These are phyloP conservation scores for Nematopogon swammerdamellus DNA, from an alignment of 2,888 invertebrate species.

Conservation along the genomic window DNA sequence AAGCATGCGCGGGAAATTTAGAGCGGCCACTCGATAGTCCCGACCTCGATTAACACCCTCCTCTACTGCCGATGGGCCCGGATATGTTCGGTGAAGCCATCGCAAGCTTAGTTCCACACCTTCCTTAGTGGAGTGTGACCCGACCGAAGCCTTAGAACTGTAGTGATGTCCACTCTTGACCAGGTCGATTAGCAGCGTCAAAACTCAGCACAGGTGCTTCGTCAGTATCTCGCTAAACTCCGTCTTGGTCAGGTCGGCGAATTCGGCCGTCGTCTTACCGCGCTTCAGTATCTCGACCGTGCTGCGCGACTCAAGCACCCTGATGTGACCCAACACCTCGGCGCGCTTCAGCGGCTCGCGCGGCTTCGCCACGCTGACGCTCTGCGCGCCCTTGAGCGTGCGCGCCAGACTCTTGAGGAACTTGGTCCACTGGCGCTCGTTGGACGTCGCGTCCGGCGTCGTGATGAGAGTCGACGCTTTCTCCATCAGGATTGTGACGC, in stretches of 20 bases:
- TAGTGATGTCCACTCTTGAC: too few relatives aligned
- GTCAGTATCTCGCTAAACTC: slow-evolving; percentile 33
- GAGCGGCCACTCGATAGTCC: too few relatives aligned
- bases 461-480: slow-evolving; percentile 28
- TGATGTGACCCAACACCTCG: slow-evolving; percentile 28
- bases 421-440: slow-evolving; percentile 50
- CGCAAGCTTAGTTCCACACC: too few relatives aligned
- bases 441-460: slow-evolving; percentile 38
- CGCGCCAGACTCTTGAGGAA: slow-evolving; percentile 52
- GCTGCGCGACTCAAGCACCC: slow-evolving; percentile 32
- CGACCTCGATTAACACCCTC: too few relatives aligned
- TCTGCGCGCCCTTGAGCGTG: slow-evolving; percentile 35
- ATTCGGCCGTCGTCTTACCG: slow-evolving; percentile 32
- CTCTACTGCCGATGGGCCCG: too few relatives aligned
- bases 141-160: too few relatives aligned
- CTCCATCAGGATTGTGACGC: slow-evolving; percentile 36
- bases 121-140: too few relatives aligned
- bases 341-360: slow-evolving; percentile 21
- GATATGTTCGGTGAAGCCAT: too few relatives aligned
- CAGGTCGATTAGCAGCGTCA: too few relatives aligned
- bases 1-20: too few relatives aligned
- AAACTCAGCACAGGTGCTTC: slow-evolving; percentile 42
- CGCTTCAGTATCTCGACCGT: slow-evolving; percentile 41
- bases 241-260: slow-evolving; percentile 31
- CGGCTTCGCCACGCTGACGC: slow-evolving; percentile 27